Percentiles rank a stretch among this genome's conserved stretches.
Conservation (phyloP, 2,113 vertebrate genomes). For the Aix galericulata region DNA sequence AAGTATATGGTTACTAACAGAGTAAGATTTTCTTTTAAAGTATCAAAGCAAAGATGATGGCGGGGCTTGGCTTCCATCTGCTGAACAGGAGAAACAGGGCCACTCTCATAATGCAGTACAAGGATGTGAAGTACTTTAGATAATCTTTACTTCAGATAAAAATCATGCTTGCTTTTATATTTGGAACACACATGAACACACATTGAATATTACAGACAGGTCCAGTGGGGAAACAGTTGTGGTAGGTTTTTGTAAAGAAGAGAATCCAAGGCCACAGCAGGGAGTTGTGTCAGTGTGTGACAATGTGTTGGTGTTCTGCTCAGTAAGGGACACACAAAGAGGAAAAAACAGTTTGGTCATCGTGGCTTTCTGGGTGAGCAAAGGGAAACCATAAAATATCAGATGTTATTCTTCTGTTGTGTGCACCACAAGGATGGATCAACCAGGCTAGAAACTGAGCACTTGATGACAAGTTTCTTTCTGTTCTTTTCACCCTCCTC, state of each 20-base stretch:
- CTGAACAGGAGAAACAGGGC: not conserved
- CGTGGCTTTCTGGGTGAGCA: not conserved
- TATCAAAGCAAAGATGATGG: not conserved
- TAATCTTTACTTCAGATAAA: not conserved
- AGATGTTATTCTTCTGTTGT: not conserved
- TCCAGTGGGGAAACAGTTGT: not conserved
- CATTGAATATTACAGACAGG: not conserved
- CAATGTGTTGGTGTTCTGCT: not conserved
- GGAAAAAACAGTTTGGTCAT: not conserved
- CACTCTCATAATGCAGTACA: not conserved
- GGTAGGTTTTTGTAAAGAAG: not conserved
- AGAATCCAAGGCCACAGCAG: not conserved
- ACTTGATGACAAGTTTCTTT: not conserved
- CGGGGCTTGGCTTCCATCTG: not conserved
- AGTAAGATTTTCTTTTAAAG: not conserved
- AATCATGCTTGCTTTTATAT: not conserved
- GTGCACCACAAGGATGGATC: not conserved
- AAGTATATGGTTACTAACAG: not conserved
- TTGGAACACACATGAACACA: not conserved
- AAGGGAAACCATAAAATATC: not conserved
- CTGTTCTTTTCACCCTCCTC: not conserved
- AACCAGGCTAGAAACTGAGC: not conserved
- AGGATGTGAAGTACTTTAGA: not conserved
- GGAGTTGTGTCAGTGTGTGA: not conserved
- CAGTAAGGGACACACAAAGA: not conserved